Conservation (phyloP, 2,888 invertebrate genomes). For the Hesperia comma region DNA sequence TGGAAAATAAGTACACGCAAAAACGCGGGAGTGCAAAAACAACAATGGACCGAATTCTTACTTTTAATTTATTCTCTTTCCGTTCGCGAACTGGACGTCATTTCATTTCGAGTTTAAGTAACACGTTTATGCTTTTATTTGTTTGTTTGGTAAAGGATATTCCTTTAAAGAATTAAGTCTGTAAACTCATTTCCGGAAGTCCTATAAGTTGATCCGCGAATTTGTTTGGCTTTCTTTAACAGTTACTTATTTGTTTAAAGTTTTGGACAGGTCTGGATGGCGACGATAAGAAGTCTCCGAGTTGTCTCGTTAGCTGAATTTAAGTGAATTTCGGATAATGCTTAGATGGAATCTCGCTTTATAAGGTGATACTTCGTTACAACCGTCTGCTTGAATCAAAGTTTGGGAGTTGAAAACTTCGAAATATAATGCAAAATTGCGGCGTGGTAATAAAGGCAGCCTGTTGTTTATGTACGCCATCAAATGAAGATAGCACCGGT, state of each 20-base stretch:
- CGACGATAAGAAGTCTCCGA: constrained; percentile 55
- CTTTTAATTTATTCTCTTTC: constrained; percentile 74
- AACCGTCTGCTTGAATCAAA: constrained; percentile 60
- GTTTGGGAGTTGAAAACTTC: constrained; percentile 60
- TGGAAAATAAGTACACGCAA: constrained; percentile 54
- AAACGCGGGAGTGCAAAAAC: constrained; percentile 58
- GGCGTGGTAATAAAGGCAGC: constrained; percentile 66
- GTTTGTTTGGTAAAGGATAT: constrained; percentile 55
- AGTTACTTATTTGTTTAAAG: constrained; percentile 68
- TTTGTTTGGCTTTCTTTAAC: constrained; percentile 67
- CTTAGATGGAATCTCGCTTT: constrained; percentile 56
- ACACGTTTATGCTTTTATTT: constrained; percentile 75
- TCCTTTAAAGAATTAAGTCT: constrained; percentile 54
- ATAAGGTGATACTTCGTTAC: constrained; percentile 58
- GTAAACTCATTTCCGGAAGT: constrained; percentile 54
- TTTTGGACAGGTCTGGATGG: constrained; percentile 59
- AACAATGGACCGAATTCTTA: constrained; percentile 67
- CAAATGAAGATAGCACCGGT: constrained; percentile 74
- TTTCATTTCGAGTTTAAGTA: constrained; percentile 68
- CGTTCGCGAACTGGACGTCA: constrained; percentile 65
- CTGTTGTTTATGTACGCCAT: constrained; percentile 74
- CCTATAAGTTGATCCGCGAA: constrained; percentile 57
- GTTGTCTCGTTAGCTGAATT: constrained; percentile 63
- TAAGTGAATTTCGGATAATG: constrained; percentile 62
- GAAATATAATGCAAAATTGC: constrained; percentile 67